A percentile compares a stretch with the other conserved stretches of the same genome.
phyloP scores from a whole-genome alignment of 2,888 invertebrate genomes.

The Mesorhabditis belari region DNA sequence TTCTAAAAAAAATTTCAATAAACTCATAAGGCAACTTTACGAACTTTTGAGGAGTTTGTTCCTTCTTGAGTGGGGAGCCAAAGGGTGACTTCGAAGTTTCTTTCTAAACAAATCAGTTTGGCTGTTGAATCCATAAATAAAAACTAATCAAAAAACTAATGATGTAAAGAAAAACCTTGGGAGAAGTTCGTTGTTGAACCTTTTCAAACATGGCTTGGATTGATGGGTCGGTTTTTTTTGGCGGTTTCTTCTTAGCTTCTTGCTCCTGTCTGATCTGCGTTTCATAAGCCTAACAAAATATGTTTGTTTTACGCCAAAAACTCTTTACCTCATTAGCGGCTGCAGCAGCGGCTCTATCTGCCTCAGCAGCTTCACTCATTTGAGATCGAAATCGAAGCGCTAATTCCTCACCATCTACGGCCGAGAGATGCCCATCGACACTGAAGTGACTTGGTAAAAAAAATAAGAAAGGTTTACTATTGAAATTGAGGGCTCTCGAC shows the following conservation, averaged over 20 bases:
- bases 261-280: background rate
- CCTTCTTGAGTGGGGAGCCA: too few species aligned
- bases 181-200: background rate
- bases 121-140: background rate
- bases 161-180: background rate
- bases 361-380: background rate
- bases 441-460: background rate
- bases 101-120: too few species aligned
- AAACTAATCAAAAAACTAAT: background rate
- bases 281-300: background rate
- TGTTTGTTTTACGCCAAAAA: background rate
- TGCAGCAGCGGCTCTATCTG: background rate
- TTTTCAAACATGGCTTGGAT: background rate
- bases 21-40: too few species aligned
- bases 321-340: background rate
- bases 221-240: background rate
- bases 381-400: background rate
- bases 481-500: background rate
- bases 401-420: background rate
- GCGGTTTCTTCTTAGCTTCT: background rate
- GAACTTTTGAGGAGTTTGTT: too few species aligned
- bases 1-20: too few species aligned
- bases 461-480: background rate
- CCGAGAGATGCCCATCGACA: background rate
- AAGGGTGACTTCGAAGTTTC: too few species aligned